These are phyloP conservation scores for Isoperla grammatica DNA, from an alignment of 2,888 invertebrate species.

Conservation along the genomic window DNA sequence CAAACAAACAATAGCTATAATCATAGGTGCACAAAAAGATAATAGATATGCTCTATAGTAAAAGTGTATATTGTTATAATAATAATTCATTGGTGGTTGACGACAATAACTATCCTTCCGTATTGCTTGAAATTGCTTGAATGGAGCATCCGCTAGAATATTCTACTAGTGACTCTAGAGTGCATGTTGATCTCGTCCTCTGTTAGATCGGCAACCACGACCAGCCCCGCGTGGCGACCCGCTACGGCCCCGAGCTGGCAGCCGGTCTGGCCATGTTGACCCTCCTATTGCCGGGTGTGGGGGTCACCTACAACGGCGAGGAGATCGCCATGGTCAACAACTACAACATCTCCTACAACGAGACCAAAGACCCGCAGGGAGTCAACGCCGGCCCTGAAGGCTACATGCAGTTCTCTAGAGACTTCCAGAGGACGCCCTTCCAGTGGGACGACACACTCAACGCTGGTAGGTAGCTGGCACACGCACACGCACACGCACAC, in stretches of 20 bases:
- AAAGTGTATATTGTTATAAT: too few species aligned
- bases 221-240: slow-evolving; percentile 54
- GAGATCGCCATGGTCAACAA: slow-evolving; percentile 71
- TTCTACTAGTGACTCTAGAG: too few species aligned
- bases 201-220: slow-evolving; percentile 63
- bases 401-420: slow-evolving; percentile 27
- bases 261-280: slow-evolving; percentile 65
- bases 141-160: too few species aligned
- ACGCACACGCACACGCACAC: too few species aligned
- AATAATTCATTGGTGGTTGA: too few species aligned
- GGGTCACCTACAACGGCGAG: slow-evolving; percentile 80
- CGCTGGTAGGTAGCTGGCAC: slow-evolving; percentile 3
- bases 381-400: slow-evolving; percentile 38
- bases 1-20: too few species aligned
- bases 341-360: slow-evolving; percentile 50
- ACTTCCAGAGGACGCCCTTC: slow-evolving; percentile 38
- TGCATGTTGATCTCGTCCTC: too few species aligned
- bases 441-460: slow-evolving; percentile 35
- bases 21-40: too few species aligned
- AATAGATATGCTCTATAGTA: too few species aligned
- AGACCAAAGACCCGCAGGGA: slow-evolving; percentile 60
- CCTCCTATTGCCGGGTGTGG: slow-evolving; percentile 66
- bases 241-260: slow-evolving; percentile 54
- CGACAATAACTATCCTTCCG: too few species aligned
- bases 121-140: too few species aligned